A percentile compares a stretch with the other conserved stretches of the same genome.
These are phyloP conservation scores for Microcaecilia unicolor DNA, from an alignment of 2,797 vertebrate species.

Conservation along the genomic window DNA sequence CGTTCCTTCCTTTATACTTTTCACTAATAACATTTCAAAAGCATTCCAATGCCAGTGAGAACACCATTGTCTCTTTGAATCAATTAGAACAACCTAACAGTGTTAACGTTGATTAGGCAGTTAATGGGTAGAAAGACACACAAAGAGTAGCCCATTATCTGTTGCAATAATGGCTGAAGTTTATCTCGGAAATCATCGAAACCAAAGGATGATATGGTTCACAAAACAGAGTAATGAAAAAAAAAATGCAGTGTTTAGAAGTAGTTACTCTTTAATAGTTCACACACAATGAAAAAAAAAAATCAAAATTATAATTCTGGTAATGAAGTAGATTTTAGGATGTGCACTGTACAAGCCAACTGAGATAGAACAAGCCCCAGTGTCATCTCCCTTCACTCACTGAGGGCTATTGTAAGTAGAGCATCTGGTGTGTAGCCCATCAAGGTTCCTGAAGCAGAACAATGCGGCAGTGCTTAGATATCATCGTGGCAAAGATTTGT, in stretches of 20 bases:
- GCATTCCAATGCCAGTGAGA: conserved; percentile 2
- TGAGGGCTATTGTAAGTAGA: neutral
- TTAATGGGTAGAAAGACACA: conserved; percentile 5
- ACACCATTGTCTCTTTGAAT: conserved; percentile 10
- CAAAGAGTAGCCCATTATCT: neutral
- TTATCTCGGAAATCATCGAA: neutral
- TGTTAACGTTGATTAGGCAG: neutral
- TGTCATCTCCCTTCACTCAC: neutral
- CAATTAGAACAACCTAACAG: conserved; percentile 1
- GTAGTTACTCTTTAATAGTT: too few species aligned
- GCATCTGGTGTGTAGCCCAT: neutral
- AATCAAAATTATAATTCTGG: too few species aligned
- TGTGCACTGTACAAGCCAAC: conserved; percentile 4
- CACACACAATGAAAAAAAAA: too few species aligned
- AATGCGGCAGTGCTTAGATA: accelerated
- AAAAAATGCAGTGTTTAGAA: too few species aligned
- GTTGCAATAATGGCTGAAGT: neutral
- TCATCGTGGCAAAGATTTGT: neutral
- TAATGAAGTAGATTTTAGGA: too few species aligned
- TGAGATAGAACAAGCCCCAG: neutral
- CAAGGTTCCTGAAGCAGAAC: conserved; percentile 3
- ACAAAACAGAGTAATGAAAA: neutral
- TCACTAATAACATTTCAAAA: conserved; percentile 4
- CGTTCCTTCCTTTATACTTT: neutral
- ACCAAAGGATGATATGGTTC: neutral